Conservation (phyloP, 2,888 invertebrate genomes). For the Morinoia aosen region DNA sequence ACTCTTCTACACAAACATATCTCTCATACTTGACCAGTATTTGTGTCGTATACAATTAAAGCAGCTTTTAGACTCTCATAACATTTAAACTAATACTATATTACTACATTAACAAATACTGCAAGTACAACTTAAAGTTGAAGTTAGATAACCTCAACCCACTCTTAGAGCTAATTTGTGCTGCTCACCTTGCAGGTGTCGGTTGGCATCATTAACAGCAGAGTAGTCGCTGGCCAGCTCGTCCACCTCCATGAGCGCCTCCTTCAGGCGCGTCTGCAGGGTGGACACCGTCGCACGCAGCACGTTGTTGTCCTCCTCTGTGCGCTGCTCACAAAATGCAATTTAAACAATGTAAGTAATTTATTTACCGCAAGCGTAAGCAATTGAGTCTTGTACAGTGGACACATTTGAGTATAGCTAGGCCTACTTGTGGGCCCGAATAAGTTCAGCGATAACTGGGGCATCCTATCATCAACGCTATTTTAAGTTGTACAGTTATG, state of each 20-base stretch:
- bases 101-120: too few species aligned
- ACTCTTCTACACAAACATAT: too few species aligned
- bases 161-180: not conserved
- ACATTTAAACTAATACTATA: too few species aligned
- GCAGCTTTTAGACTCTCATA: too few species aligned
- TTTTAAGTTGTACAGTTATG: too few species aligned
- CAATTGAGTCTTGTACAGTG: not conserved
- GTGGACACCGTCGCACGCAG: conserved; percentile 35
- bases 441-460: too few species aligned
- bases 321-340: not conserved
- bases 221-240: conserved; percentile 40
- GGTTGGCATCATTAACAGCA: conserved; percentile 18
- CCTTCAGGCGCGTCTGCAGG: not conserved
- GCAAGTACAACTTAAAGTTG: too few species aligned
- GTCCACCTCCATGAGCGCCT: conserved; percentile 12
- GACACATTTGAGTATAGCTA: too few species aligned
- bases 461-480: too few species aligned
- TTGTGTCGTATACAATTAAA: too few species aligned
- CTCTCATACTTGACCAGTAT: too few species aligned
- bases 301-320: conserved; percentile 4
- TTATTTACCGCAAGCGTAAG: not conserved
- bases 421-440: too few species aligned
- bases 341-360: not conserved
- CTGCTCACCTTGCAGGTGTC: conserved; percentile 29
- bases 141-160: not conserved